These are phyloP conservation scores for Larimichthys crocea DNA, from an alignment of 2,113 vertebrate genomes.

Conservation along the genomic window DNA sequence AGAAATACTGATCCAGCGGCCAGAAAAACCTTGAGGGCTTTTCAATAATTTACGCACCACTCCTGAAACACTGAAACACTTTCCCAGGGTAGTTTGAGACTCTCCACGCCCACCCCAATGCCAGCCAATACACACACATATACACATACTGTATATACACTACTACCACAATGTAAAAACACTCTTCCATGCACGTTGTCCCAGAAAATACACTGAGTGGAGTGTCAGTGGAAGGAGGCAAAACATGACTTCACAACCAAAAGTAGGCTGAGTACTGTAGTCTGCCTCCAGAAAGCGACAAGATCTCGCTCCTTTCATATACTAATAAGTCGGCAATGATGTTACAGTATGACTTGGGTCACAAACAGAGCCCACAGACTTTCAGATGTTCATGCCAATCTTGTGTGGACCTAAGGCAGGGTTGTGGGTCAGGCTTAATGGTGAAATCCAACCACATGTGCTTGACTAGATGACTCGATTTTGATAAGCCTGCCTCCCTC, in stretches of 20 bases:
- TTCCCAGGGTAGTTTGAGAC: slow-evolving; percentile 32
- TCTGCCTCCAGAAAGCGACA: slow-evolving; percentile 2
- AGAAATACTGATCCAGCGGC: slow-evolving; percentile 48
- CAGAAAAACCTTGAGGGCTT: slow-evolving; percentile 50
- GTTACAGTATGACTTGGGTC: slow-evolving; percentile 6
- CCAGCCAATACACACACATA: slow-evolving; percentile 19
- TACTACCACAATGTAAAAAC: slow-evolving; percentile 14
- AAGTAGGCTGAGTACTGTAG: slow-evolving; percentile 19
- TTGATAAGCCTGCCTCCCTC: not conserved
- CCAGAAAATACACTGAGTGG: slow-evolving; percentile 48
- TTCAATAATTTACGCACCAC: slow-evolving; percentile 70
- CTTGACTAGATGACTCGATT: accelerated
- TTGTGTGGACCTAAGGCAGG: slow-evolving; percentile 33
- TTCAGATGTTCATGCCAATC: slow-evolving; percentile 13
- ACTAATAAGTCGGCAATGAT: not conserved
- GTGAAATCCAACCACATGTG: not conserved
- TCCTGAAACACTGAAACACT: slow-evolving; percentile 71
- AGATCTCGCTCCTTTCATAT: slow-evolving; percentile 8
- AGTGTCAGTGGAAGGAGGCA: slow-evolving; percentile 32
- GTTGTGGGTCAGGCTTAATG: not conserved
- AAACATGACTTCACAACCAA: slow-evolving; percentile 39
- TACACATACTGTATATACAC: not conserved
- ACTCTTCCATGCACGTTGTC: slow-evolving; percentile 46
- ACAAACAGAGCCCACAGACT: not conserved
- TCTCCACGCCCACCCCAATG: not conserved